These are phyloP conservation scores for Tragulus kanchil DNA, from an alignment of 2,113 vertebrate species.

Conservation along the genomic window DNA sequence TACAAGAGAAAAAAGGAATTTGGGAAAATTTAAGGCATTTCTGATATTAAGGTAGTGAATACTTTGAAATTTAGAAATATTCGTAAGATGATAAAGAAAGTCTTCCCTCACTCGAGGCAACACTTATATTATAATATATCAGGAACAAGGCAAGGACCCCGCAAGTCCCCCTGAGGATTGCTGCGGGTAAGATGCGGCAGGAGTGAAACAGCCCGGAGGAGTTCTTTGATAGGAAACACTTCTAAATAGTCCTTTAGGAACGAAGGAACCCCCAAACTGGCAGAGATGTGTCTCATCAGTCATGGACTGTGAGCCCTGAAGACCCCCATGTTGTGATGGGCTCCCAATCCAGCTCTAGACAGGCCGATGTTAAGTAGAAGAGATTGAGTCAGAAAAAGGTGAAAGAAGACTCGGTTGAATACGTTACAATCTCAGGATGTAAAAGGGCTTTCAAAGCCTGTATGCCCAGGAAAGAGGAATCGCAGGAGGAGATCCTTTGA, in stretches of 20 bases:
- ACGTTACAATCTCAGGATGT: neutral
- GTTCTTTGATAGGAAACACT: no score
- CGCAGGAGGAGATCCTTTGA: neutral
- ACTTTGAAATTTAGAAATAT: neutral
- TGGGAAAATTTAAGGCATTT: neutral
- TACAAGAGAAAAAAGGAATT: neutral
- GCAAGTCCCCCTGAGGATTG: neutral
- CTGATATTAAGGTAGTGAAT: neutral
- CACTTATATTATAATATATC: neutral
- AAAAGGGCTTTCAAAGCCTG: neutral
- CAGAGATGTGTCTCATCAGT: fast-evolving
- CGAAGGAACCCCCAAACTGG: neutral
- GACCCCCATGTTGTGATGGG: neutral
- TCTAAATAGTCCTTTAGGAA: no score
- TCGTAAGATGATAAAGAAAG: neutral
- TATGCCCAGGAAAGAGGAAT: neutral
- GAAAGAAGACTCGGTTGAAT: neutral
- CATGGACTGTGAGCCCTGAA: neutral
- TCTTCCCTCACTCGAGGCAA: neutral
- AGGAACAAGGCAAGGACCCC: neutral
- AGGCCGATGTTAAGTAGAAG: neutral
- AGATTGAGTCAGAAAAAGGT: neutral
- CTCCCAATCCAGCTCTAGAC: neutral
- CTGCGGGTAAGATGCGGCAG: neutral
- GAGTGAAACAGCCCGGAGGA: neutral